Conservation (phyloP, 2,888 invertebrate genomes). For the Eilema sororculum region DNA sequence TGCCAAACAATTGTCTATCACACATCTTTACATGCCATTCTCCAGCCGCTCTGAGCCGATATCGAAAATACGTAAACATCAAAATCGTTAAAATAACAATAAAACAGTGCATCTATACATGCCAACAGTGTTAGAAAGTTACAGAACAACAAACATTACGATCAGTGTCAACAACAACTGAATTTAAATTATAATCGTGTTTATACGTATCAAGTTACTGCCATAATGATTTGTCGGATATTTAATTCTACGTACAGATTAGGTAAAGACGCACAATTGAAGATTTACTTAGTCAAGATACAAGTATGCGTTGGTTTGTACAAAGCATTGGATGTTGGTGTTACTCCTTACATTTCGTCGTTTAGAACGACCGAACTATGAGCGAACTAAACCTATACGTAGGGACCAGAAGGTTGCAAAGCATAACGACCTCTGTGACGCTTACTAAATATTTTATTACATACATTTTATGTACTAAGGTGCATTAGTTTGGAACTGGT, state of each 20-base stretch:
- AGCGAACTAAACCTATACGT: slow-evolving; percentile 68
- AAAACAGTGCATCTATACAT: slow-evolving; percentile 78
- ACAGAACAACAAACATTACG: slow-evolving; percentile 47
- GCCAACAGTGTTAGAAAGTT: slow-evolving; percentile 73
- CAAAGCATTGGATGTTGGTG: slow-evolving; percentile 78
- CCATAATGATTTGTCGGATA: slow-evolving; percentile 41
- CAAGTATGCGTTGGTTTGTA: slow-evolving; percentile 68
- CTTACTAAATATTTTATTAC: slow-evolving; percentile 47
- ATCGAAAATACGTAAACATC: slow-evolving; percentile 78
- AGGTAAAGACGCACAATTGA: slow-evolving; percentile 60
- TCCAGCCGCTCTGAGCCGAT: slow-evolving; percentile 68
- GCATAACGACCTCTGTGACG: slow-evolving; percentile 61
- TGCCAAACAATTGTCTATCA: slow-evolving; percentile 65
- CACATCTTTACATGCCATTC: slow-evolving; percentile 65
- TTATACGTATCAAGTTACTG: slow-evolving; percentile 47
- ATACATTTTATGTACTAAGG: slow-evolving; percentile 64
- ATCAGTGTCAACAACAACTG: slow-evolving; percentile 49
- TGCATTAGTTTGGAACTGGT: slow-evolving; percentile 68
- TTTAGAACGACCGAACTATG: slow-evolving; percentile 75
- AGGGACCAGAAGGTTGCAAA: slow-evolving; percentile 62
- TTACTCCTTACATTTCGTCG: slow-evolving; percentile 80
- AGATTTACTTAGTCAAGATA: slow-evolving; percentile 58
- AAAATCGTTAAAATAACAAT: slow-evolving; percentile 74
- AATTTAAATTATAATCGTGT: slow-evolving; percentile 54
- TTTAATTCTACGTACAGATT: slow-evolving; percentile 62